phyloP scores from a whole-genome alignment of 1,140 invertebrate genomes.

The Delia radicum region DNA sequence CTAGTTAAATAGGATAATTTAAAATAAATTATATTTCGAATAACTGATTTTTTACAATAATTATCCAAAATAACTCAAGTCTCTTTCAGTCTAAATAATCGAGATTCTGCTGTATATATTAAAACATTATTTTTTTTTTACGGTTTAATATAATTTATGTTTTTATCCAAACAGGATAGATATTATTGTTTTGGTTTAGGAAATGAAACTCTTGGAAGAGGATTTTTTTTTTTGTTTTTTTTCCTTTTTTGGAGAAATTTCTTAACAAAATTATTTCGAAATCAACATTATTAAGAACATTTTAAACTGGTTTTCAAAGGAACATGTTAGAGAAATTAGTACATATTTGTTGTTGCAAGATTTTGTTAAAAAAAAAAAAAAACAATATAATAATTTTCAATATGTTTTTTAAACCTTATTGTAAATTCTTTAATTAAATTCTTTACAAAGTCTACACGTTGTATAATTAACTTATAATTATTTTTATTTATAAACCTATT shows the following conservation, averaged over 20 bases:
- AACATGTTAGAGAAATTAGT: neutral
- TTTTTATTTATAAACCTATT: neutral
- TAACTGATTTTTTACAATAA: no score
- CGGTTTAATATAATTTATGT: neutral
- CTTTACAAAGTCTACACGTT: constrained; percentile 23
- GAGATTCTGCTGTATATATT: no score
- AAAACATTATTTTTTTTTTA: no score
- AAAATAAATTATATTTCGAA: no score
- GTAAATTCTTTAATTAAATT: constrained; percentile 17
- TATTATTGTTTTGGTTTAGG: constrained; percentile 3
- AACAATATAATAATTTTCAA: neutral
- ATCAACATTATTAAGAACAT: neutral
- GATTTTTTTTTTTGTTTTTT: constrained; percentile 4
- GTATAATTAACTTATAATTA: neutral
- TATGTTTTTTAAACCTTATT: constrained; percentile 20
- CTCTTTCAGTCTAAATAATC: no score
- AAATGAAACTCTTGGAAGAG: constrained; percentile 20
- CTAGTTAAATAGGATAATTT: no score
- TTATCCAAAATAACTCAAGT: no score
- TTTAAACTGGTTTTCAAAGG: neutral
- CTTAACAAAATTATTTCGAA: neutral
- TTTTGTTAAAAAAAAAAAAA: neutral
- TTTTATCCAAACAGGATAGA: neutral
- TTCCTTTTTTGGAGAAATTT: neutral
- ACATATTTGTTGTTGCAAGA: neutral